Conservation (phyloP, 2,888 invertebrate genomes). For the Agapostemon virescens region DNA sequence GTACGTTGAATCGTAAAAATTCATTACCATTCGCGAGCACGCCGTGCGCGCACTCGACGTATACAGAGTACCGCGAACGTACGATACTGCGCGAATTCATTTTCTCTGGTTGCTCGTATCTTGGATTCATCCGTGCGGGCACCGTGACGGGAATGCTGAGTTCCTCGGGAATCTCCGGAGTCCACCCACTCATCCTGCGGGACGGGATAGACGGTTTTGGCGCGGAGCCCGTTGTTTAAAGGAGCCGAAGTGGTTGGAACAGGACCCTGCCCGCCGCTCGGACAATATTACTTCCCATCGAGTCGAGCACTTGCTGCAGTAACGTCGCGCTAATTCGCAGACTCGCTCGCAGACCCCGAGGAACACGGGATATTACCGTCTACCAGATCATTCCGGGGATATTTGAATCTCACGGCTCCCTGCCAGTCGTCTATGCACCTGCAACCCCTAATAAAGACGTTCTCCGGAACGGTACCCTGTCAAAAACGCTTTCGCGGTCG, state of each 20-base stretch:
- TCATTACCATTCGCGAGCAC: conserved; percentile 29
- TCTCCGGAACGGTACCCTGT: background rate
- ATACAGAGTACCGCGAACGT: conserved; percentile 11
- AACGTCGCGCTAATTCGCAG: conserved; percentile 64
- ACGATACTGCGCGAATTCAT: conserved; percentile 62
- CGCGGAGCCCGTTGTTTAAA: conserved; percentile 63
- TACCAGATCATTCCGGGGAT: conserved; percentile 43
- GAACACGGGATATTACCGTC: conserved; percentile 62
- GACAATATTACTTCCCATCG: conserved; percentile 67
- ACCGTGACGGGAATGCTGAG: conserved; percentile 61
- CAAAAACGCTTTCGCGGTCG: background rate
- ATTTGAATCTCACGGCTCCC: conserved; percentile 48
- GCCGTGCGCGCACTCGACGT: conserved; percentile 9
- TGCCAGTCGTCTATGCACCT: conserved; percentile 27
- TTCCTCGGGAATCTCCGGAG: conserved; percentile 40
- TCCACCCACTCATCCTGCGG: conserved; percentile 26
- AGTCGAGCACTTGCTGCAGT: conserved; percentile 60
- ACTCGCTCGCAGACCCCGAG: conserved; percentile 33
- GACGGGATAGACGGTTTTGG: conserved; percentile 61
- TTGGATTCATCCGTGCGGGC: conserved; percentile 57
- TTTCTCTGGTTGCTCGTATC: conserved; percentile 56
- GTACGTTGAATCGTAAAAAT: conserved; percentile 47
- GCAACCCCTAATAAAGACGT: conserved; percentile 33
- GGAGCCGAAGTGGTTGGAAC: conserved; percentile 62
- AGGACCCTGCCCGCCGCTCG: conserved; percentile 48